Evolutionary conservation across 2,797 vertebrate species (phyloP), one percentile per base, ranked within the genome.

Genomic region (Trichosurus vulpecula): DNA sequence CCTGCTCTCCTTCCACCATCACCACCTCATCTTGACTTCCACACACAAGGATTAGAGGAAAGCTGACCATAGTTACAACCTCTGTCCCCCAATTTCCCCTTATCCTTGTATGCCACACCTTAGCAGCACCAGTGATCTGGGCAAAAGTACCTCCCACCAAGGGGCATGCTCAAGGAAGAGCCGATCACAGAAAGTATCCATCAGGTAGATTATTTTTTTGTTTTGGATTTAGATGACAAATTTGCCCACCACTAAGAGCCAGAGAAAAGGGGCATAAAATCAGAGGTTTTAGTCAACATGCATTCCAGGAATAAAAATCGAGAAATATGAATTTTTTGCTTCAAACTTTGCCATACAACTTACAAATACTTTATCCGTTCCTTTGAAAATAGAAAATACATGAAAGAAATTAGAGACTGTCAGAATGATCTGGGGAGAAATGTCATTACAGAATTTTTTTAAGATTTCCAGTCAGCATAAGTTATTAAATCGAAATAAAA

Each of bases 401-500:
- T 92, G 92, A 93, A 74, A 27, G 87, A 61, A 52, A 61, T 31
- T 52, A 8, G 14, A 0, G 1, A 14, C 29, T 12, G 0, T 54
- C 54, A 94, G 27, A 91, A 25, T 47, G 61, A 54, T 91, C 47
- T 90, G 55, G 90, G 95, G 93, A 90, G 95, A 96, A 93, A 96
- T 41, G 91, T 66, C 95, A 90, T 90, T 57, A 56, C 55, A 54
- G 16, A 81, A 92, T 87, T 89, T 92, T 90, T 95, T 93, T 58
- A 92, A 93, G 92, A 94, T 74, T 94, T 95, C 51, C 87, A 90
- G 92, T 93, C 91, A 97, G 90, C n/a, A 91, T 56, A 95, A 91
- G 35, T 91, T 96, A 90, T 94, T 95, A 92, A 96, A 96, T 94
- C 81, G 90, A 96, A 97, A 95, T 55, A 52, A 91, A 96, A 52